Evolutionary conservation across 2,113 vertebrate species (phyloP).

Genomic region (Athene noctua): DNA sequence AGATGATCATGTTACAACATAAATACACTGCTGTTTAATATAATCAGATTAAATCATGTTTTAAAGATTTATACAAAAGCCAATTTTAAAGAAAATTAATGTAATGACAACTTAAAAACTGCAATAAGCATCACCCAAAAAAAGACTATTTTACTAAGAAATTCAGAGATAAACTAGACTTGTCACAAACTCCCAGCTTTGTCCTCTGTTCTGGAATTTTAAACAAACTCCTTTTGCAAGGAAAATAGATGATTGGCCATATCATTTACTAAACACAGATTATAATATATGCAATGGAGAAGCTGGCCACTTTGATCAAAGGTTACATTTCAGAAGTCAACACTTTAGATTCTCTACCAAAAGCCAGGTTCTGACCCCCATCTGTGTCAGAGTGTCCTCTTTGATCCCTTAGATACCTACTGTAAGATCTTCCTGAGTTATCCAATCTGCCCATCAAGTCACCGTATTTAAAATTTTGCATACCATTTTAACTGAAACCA

Average conservation of each 20-base stretch:
- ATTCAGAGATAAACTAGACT: neutral
- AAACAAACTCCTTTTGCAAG: neutral
- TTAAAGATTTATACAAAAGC: neutral
- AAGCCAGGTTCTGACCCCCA: neutral
- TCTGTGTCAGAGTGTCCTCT: neutral
- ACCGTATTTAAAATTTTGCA: neutral
- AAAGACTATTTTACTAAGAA: neutral
- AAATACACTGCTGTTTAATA: neutral
- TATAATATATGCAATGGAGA: neutral
- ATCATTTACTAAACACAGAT: neutral
- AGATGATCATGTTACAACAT: neutral
- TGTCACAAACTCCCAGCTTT: neutral
- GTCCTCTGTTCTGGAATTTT: neutral
- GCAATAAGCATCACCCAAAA: neutral
- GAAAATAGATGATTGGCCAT: neutral
- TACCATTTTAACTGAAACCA: neutral
- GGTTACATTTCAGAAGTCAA: neutral
- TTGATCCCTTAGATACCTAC: neutral
- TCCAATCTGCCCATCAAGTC: neutral
- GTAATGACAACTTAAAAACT: neutral
- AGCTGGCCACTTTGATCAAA: neutral
- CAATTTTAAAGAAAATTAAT: neutral
- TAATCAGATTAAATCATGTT: neutral
- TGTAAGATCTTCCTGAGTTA: neutral
- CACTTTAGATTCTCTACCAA: neutral